Conservation (phyloP, 2,113 vertebrate genomes). For the Brienomyrus brachyistius region DNA sequence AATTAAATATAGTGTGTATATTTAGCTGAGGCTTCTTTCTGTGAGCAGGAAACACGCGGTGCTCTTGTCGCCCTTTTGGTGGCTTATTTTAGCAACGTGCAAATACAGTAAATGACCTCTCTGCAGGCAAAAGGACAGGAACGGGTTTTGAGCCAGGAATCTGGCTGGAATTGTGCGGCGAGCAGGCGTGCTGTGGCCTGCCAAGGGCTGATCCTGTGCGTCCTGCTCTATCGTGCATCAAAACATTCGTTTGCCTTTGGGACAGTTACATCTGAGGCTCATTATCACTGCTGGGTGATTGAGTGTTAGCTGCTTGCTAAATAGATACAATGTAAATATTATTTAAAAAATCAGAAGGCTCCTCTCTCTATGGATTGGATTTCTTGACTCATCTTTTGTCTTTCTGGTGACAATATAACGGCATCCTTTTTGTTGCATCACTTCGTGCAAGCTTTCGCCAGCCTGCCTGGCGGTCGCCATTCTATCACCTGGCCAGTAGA, state of each 20-base stretch:
- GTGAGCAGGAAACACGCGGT: not conserved
- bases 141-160: not conserved
- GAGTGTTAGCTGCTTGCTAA: not conserved
- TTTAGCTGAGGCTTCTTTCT: not conserved
- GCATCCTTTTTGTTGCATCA: not conserved
- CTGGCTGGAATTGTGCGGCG: not conserved
- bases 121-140: not conserved
- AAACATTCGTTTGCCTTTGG: not conserved
- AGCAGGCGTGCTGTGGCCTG: not conserved
- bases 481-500: not conserved
- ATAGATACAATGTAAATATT: not conserved
- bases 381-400: not conserved
- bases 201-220: not conserved
- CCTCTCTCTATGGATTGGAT: not conserved
- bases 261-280: not conserved
- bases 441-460: not conserved
- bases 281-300: not conserved
- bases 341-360: not conserved
- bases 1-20: conserved; percentile 37
- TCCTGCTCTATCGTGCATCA: not conserved
- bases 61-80: not conserved
- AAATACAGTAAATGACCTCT: conserved; percentile 15
- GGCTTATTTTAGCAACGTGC: not conserved
- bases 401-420: not conserved
- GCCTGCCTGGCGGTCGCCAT: not conserved